These are phyloP conservation scores for Drosophila ironensis DNA, from an alignment of 1,140 invertebrate species.

Conservation along the genomic window DNA sequence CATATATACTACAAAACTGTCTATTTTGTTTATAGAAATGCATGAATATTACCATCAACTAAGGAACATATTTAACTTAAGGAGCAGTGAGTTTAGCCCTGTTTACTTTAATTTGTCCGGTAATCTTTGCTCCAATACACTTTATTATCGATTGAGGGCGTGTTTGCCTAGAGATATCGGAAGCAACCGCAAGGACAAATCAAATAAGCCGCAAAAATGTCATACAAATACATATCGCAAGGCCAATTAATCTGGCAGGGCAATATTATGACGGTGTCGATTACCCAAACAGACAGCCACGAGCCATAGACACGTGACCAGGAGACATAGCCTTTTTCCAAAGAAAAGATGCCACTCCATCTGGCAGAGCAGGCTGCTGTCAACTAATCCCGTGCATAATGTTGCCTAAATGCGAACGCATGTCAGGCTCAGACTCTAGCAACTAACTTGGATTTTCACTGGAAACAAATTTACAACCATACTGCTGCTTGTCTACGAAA, in stretches of 20 bases:
- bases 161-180: background rate
- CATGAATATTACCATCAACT: too few species aligned
- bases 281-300: constrained; percentile 59
- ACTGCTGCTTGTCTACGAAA: too few species aligned
- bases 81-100: too few species aligned
- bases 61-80: too few species aligned
- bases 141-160: too few species aligned
- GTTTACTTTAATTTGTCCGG: too few species aligned
- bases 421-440: constrained; percentile 43
- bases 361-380: constrained; percentile 19
- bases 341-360: constrained; percentile 1
- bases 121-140: too few species aligned
- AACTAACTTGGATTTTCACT: background rate
- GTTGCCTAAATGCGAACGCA: constrained; percentile 73
- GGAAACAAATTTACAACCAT: too few species aligned
- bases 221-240: constrained; percentile 8
- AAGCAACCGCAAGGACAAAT: constrained; percentile 28
- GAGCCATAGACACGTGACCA: constrained; percentile 49
- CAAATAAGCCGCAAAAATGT: constrained; percentile 53
- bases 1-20: too few species aligned
- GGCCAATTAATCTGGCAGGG: constrained; percentile 60
- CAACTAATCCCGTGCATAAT: constrained; percentile 72
- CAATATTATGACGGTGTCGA: constrained; percentile 77
- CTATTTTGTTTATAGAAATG: too few species aligned
- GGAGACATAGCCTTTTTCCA: background rate